phyloP scores from a whole-genome alignment of 1,140 invertebrate genomes.

The Papilio dardanus region DNA sequence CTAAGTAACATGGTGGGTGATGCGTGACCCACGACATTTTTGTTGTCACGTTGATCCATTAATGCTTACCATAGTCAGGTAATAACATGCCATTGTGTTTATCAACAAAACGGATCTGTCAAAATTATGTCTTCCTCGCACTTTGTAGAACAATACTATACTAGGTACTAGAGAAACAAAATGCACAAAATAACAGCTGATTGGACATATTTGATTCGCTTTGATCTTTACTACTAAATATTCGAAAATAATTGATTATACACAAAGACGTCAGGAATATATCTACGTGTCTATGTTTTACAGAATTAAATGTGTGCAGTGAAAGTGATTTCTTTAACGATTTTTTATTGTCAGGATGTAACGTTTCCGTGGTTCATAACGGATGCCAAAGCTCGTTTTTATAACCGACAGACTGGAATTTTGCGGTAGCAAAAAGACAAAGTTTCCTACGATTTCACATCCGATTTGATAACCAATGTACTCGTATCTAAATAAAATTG shows the following conservation, averaged over 20 bases:
- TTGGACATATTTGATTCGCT: too few species aligned
- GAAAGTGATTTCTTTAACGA: constrained; percentile 23
- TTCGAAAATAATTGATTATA: too few species aligned
- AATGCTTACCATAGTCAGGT: neutral
- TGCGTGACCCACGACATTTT: constrained; percentile 40
- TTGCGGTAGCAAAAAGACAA: constrained; percentile 18
- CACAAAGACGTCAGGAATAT: neutral
- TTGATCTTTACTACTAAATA: too few species aligned
- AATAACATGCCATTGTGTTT: neutral
- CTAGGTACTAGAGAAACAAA: too few species aligned
- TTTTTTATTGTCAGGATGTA: constrained; percentile 29
- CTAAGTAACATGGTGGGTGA: constrained; percentile 47
- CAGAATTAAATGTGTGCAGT: neutral
- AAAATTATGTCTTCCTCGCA: too few species aligned
- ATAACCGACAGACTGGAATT: neutral
- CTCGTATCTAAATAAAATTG: neutral
- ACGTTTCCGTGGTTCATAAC: constrained; percentile 4
- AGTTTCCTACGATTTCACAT: constrained; percentile 29
- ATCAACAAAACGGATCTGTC: too few species aligned
- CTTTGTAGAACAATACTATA: too few species aligned
- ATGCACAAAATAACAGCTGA: too few species aligned
- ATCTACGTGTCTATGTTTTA: neutral
- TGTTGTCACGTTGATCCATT: neutral
- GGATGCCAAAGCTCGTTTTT: constrained; percentile 23
- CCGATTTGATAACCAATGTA: constrained; percentile 27